Evolutionary conservation across 2,888 invertebrate species (phyloP), one percentile per base, ranked within the genome.

Genomic region (Limnephilus lunatus): DNA sequence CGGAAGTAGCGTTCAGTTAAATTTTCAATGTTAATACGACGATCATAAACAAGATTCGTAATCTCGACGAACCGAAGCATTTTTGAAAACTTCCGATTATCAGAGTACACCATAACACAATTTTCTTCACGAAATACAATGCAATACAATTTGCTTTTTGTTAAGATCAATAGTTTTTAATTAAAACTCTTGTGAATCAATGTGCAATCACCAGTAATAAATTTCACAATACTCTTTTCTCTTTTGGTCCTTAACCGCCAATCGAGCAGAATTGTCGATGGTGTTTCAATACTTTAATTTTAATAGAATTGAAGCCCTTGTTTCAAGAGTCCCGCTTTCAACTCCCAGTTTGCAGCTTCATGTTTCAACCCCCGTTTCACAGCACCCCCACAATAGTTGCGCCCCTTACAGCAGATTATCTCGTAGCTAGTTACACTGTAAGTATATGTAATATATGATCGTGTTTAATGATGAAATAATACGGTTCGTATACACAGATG

Each of bases 381-480:
- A 25, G 83, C 25, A 44, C 86, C 86, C 44, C 86, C 30, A 30
- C 44, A 25, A 48, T 30, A n/a, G 39, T 44, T 86, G 39, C 86
- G 15, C 86, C 86, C 86, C 86, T 30, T 68, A 68, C 25, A 68
- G 25, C 68, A 68, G 68, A 68, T 68, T 68, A 68, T 68, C 82
- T 32, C 14, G 82, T 30, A 31, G 32, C 25, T 82, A 32, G 30
- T 32, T 32, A 82, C 25, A 82, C 82, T 31, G 82, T 32, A 32
- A 82, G 68, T 32, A 82, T 32, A 82, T 68, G 14, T 44, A 44
- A 82, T 48, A 2, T 48, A 15, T 53, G 53, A 68, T 68, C 31
- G 82, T 31, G 30, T 92, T 92, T 89, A 92, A 92, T 92, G 91
- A 92, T 83, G 80, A n/a, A 92, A 92, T 89, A 92, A 92, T 90